Evolutionary conservation across 2,888 invertebrate species (phyloP).

Genomic region (Cataglyphis albicans): DNA sequence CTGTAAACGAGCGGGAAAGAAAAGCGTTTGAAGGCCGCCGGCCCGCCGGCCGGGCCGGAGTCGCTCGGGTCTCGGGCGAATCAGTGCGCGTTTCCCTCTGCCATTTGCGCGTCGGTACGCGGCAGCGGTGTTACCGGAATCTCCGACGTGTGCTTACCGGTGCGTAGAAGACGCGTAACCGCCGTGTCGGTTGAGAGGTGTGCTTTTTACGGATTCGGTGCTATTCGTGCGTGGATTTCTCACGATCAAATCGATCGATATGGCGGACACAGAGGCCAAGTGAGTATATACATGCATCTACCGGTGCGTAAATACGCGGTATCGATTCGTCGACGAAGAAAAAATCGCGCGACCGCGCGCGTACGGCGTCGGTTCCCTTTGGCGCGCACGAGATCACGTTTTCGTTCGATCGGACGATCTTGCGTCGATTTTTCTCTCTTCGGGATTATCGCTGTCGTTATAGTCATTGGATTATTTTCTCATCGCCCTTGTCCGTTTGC

Average conservation of each 20-base stretch:
- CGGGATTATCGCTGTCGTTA: not conserved
- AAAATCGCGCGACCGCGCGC: constrained; percentile 66
- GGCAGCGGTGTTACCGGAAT: constrained; percentile 76
- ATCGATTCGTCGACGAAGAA: constrained; percentile 57
- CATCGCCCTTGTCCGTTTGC: constrained; percentile 6
- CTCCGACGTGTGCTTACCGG: constrained; percentile 75
- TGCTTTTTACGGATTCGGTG: constrained; percentile 63
- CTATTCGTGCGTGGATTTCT: constrained; percentile 57
- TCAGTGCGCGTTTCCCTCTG: constrained; percentile 78
- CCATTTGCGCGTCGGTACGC: constrained; percentile 76
- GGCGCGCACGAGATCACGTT: not conserved
- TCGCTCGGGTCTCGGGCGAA: constrained; percentile 77
- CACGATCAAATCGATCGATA: constrained; percentile 68
- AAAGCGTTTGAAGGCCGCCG: constrained; percentile 84
- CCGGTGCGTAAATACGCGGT: constrained; percentile 27
- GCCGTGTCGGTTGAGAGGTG: constrained; percentile 42
- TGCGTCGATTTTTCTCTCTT: not conserved
- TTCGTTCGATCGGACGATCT: constrained; percentile 14
- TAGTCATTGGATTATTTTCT: not conserved
- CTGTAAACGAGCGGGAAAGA: constrained; percentile 85
- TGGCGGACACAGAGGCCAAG: constrained; percentile 79
- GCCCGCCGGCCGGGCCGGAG: constrained; percentile 72
- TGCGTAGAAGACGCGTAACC: constrained; percentile 72
- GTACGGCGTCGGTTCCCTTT: constrained; percentile 37
- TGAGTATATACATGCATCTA: constrained; percentile 65